Base-by-base conservation (phyloP, 2,113 vertebrate species). In the Cranoglanis bouderius region DNA sequence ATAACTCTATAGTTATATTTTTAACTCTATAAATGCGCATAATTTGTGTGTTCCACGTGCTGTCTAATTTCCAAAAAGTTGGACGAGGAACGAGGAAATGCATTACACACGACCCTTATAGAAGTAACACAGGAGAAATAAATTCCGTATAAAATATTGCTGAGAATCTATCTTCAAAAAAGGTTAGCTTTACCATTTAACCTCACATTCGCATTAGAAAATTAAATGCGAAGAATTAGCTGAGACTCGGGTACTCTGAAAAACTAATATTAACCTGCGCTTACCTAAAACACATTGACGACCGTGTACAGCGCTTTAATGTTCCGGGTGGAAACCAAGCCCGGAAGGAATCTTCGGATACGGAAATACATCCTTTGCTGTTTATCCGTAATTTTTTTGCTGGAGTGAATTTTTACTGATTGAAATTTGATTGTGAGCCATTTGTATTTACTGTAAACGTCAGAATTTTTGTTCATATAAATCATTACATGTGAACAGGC, bases 261-360 rank as follows among this genome's bases (percentile, higher is more conserved):
- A 61, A 61, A 38, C 18, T 13, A 19, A 2, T 7, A 74, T 32
- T 29, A 29, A 77, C 63, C 92, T 43, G n/a, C 49, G 92, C 90
- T 91, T 51, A 61, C 55, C 77, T 12, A 84, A 90, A 92, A 87
- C 89, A 57, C 24, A 35, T 46, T 84, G 14, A 86, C 83, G 86
- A 92, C 75, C 91, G 89, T 35, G 94, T 91, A 90, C 93, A 83
- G 4, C 92, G 6, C 13, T 24, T 86, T 77, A 57, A 77, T n/a
- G 16, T 38, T 92, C 94, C 96, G 94, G 43, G 26, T 29, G 55
- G 92, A 94, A 96, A 95, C 94, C 57, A 57, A 8, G 0, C 9
- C 1, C 2, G 9, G 21, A 7, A n/a, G 1, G 55, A 86, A 4
- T 26, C 88, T 94, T 94, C 92, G 9, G 0, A n/a, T 51, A 51